Evolutionary conservation across 2,113 vertebrate species (phyloP), one percentile per base, ranked within the genome.

Genomic region (Eonycteris spelaea): DNA sequence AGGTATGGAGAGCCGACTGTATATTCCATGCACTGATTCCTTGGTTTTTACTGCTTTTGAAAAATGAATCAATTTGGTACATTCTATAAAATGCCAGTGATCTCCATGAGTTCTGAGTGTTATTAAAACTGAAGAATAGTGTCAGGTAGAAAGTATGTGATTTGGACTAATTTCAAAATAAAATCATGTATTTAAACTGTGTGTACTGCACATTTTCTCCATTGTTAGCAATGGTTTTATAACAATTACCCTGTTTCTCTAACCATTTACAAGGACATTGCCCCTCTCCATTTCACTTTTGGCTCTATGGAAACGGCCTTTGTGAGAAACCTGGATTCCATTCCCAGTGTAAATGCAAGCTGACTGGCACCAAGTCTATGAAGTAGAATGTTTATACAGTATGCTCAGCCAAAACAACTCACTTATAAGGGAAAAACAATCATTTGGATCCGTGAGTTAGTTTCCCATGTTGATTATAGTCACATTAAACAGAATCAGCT

Each of bases 341-440:
- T 88, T 82, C 59, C 82, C 68, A 57, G 24, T 57, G 38, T 82
- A 95, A 96, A 96, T 88, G 68, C 80, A 91, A 78, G 45, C 87
- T 88, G 84, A 92, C 84, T 94, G 92, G 87, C 75, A 89, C 67
- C 14, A 74, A 83, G 53, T 92, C 71, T 79, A 86, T 89, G 88
- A 86, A 97, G 84, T 83, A 70, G 95, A 82, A 78, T n/a, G 43
- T 95, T 95, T 78, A 90, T 83, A 71, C 43, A 48, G 51, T 38
- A n/a, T 19, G 51, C 59, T 95, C 74, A 94, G 96, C 96, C 95
- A 90, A 96, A 94, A 94, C 61, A 94, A 86, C 90, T 97, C 68
- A 86, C 79, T 96, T 95, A 24, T 38, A 83, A 92, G 67, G 24
- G 65, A 73, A 93, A 77, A 95, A 90, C 80, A 87, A 95, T 95